Conservation (phyloP, 2,797 vertebrate genomes). For the Pangasius sanitwongsei region DNA sequence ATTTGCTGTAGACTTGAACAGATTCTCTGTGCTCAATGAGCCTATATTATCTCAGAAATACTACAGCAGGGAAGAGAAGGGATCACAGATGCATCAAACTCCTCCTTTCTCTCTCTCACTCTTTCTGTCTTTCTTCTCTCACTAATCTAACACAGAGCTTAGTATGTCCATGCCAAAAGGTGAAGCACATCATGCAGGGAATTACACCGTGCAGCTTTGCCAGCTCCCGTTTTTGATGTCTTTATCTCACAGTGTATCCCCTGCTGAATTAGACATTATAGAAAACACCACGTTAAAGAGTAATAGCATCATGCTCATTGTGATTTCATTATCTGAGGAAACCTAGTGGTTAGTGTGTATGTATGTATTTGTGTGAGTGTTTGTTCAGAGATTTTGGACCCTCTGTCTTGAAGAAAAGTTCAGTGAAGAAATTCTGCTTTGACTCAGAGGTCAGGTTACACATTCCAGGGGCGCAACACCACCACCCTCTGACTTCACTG, state of each 20-base stretch:
- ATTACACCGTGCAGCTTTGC: conserved; percentile 35
- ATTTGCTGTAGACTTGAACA: conserved; percentile 26
- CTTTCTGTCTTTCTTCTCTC: conserved; percentile 53
- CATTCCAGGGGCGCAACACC: conserved; percentile 76
- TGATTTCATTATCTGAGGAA: conserved; percentile 51
- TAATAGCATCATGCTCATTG: conserved; percentile 60
- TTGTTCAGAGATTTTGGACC: conserved; percentile 51
- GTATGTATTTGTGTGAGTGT: conserved; percentile 10
- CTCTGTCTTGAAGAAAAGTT: conserved; percentile 70
- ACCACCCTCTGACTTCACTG: conserved; percentile 72
- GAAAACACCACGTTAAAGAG: conserved; percentile 59
- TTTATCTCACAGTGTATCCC: conserved; percentile 48
- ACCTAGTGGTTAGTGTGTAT: conserved; percentile 34
- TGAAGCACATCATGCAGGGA: conserved; percentile 50
- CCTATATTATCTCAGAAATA: conserved; percentile 31
- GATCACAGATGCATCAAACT: conserved; percentile 41
- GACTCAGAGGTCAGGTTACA: conserved; percentile 75
- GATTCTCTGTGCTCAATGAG: background rate
- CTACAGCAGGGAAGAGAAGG: conserved; percentile 40
- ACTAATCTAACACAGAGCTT: conserved; percentile 54
- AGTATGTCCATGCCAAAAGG: conserved; percentile 48
- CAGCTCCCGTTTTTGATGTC: conserved; percentile 54
- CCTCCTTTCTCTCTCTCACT: conserved; percentile 44
- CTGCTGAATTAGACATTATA: conserved; percentile 22
- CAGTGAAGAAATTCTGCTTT: conserved; percentile 74